Conservation (phyloP, 2,113 vertebrate genomes). For the Rhynchomys soricoides region DNA sequence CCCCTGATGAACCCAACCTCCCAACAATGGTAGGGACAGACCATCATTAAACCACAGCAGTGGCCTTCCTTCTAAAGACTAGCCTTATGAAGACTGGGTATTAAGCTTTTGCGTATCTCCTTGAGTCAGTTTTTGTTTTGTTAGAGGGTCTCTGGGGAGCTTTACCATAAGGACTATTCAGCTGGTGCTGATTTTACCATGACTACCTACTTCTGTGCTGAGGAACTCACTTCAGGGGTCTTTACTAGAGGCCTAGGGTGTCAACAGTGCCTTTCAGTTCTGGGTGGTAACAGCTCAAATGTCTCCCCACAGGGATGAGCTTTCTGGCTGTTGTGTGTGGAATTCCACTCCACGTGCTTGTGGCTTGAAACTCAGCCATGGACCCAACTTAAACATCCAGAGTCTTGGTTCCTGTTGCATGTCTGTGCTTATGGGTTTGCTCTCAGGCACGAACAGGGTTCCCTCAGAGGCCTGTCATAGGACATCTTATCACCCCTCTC, state of each 20-base stretch:
- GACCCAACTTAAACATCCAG: not conserved
- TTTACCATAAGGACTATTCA: not conserved
- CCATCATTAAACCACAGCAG: not conserved
- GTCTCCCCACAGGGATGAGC: not conserved
- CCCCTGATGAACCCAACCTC: not conserved
- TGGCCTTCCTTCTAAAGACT: not conserved
- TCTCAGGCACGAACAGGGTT: no score
- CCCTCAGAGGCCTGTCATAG: not conserved
- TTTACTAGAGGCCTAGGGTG: not conserved
- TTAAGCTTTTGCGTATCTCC: not conserved
- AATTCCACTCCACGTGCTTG: not conserved
- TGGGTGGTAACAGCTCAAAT: not conserved
- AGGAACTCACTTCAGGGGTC: not conserved
- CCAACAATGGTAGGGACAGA: not conserved
- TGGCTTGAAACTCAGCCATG: not conserved
- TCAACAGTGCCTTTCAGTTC: slow-evolving; percentile 4
- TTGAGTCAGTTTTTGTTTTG: not conserved
- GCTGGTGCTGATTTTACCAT: not conserved
- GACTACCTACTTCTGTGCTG: not conserved
- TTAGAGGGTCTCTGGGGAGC: not conserved
- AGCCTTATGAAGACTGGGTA: not conserved
- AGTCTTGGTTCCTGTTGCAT: not conserved
- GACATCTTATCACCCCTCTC: not conserved
- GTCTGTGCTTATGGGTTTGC: not conserved
- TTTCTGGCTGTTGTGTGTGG: not conserved